A percentile compares a stretch with the other conserved stretches of the same genome.
These are phyloP conservation scores for Thalassaphorura encarpata DNA, from an alignment of 1,140 invertebrate genomes.

Conservation along the genomic window DNA sequence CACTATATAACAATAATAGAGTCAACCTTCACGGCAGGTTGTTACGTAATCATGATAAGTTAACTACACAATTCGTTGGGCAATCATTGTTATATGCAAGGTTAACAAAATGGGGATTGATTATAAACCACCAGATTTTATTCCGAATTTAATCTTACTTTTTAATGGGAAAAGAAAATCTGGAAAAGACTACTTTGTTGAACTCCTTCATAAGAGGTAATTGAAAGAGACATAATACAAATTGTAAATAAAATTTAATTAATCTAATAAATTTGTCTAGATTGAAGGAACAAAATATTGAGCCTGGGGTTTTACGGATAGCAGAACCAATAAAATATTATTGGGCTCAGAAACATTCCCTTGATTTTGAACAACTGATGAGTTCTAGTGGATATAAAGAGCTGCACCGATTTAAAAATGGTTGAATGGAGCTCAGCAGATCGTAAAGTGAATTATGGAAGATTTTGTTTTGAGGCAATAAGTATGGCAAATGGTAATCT, in stretches of 20 bases:
- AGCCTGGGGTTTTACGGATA: constrained; percentile 53
- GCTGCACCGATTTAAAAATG: constrained; percentile 72
- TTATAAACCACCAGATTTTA: constrained; percentile 19
- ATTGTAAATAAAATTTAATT: neutral
- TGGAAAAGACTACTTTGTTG: constrained; percentile 44
- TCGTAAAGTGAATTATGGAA: constrained; percentile 65
- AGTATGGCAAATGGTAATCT: constrained; percentile 50
- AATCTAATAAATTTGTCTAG: constrained; percentile 36
- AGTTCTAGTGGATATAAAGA: constrained; percentile 80
- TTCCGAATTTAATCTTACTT: constrained; percentile 38
- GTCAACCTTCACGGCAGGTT: too few relatives aligned
- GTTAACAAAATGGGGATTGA: neutral
- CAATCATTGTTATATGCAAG: too few relatives aligned
- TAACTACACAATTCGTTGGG: too few relatives aligned
- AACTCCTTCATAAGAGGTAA: constrained; percentile 33
- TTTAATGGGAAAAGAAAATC: constrained; percentile 46
- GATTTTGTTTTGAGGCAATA: constrained; percentile 74
- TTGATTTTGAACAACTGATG: constrained; percentile 65
- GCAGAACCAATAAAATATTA: constrained; percentile 70
- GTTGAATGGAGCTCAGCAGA: constrained; percentile 81
- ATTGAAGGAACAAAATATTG: constrained; percentile 44
- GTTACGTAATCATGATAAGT: too few relatives aligned
- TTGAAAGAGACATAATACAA: neutral
- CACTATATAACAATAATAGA: too few relatives aligned
- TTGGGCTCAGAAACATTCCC: constrained; percentile 60